Evolutionary conservation across 2,797 vertebrate genomes (phyloP).

Genomic region (Chaenodraco wilsoni): DNA sequence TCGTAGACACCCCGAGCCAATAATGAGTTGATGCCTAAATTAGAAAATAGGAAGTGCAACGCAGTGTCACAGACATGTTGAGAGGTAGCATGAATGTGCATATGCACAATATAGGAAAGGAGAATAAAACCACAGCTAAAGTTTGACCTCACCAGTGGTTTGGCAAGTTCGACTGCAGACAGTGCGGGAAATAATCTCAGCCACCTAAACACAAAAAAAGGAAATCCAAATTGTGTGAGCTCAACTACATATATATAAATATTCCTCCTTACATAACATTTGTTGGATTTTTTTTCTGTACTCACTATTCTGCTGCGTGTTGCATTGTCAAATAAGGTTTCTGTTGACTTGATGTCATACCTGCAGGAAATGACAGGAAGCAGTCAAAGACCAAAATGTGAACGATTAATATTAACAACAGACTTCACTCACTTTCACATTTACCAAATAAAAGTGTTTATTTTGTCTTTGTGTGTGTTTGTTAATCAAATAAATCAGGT

Average conservation of each 20-base stretch:
- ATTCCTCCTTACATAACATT: background rate
- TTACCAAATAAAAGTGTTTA: background rate
- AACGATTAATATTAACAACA: background rate
- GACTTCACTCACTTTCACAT: background rate
- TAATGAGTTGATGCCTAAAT: slow-evolving; percentile 91
- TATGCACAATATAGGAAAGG: background rate
- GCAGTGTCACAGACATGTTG: slow-evolving; percentile 1
- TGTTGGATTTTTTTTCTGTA: slow-evolving; percentile 40
- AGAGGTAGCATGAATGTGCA: background rate
- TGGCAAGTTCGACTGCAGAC: slow-evolving; percentile 76
- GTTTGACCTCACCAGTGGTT: slow-evolving; percentile 73
- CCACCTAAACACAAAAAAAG: slow-evolving; percentile 65
- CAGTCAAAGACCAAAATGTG: background rate
- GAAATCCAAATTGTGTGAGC: background rate
- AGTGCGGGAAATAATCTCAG: slow-evolving; percentile 78
- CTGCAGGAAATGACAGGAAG: slow-evolving; percentile 75
- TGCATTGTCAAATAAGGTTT: slow-evolving; percentile 93
- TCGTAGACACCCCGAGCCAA: slow-evolving; percentile 93
- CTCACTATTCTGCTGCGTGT: slow-evolving; percentile 97
- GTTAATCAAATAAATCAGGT: background rate
- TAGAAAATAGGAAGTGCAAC: slow-evolving; percentile 32
- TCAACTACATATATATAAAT: background rate
- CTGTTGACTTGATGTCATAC: slow-evolving; percentile 93
- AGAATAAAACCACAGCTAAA: slow-evolving; percentile 2
- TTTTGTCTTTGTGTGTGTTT: background rate